Base-by-base conservation (phyloP, 2,888 invertebrate genomes). In the Dioctria rufipes region DNA sequence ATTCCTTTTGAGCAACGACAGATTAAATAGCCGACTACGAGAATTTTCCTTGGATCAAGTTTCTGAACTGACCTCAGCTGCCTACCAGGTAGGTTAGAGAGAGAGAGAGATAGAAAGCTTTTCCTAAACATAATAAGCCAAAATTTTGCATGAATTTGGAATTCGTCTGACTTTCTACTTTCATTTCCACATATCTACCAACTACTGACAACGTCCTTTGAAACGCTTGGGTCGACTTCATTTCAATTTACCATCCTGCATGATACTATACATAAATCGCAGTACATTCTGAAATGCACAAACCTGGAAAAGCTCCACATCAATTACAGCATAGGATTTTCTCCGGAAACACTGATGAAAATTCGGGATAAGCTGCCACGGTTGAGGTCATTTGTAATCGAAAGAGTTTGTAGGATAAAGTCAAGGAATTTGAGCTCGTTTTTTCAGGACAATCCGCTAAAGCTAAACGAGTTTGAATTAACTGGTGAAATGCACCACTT, bases 341-440 rank as follows among this genome's bases (percentile, higher is more conserved):
- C 71, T n/a, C 51, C 73, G 43, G 80, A 81, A 71, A 81, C 78
- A 43, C 73, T 81, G 78, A 81, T 81, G 81, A 78, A 78, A 81
- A 81, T 78, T 25, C 81, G 65, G 78, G 78, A 60, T 71, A 78
- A 81, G 42, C 78, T 78, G 61, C 65, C 78, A 39, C 73, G n/a
- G 49, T 60, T 81, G 40, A 8, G 71, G 78, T 78, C 78, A 73
- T 65, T 78, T 78, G 73, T 43, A 69, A 81, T 78, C 78, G 81
- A 81, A 71, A 49, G 58, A 37, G 78, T 78, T 3, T 78, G 81
- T 65, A 61, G 78, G 71, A 81, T 81, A 78, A 78, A 71, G 61
- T 73, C 40, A 5, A 78, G 42, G 54, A 78, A 78, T 81, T 81
- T 81, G 42, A 78, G 81, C 37, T 67, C 77, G 40, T 80, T 80